Evolutionary conservation across 2,797 vertebrate species (phyloP).

Genomic region (Glossophaga mutica): DNA sequence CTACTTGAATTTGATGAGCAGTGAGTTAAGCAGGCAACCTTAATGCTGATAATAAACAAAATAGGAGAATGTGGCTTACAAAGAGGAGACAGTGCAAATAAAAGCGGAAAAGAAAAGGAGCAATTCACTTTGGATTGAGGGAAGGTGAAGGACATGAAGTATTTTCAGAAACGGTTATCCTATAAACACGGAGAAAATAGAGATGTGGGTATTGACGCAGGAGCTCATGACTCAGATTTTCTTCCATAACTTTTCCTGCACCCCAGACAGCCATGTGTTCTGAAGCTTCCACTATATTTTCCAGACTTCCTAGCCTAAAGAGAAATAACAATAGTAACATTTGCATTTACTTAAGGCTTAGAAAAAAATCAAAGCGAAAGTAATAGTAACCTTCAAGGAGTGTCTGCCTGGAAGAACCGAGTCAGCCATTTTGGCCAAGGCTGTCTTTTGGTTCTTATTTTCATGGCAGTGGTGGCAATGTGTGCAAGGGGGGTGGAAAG

Average conservation of each 20-base stretch:
- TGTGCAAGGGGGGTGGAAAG: neutral
- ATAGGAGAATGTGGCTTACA: neutral
- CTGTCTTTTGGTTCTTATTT: neutral
- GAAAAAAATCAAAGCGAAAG: conserved; percentile 39
- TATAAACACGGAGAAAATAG: conserved; percentile 24
- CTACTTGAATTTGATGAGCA: neutral
- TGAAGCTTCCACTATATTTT: conserved; percentile 53
- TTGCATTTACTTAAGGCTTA: conserved; percentile 60
- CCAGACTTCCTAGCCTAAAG: conserved; percentile 54
- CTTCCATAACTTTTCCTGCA: neutral
- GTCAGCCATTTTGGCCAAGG: neutral
- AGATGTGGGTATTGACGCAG: neutral
- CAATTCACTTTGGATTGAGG: neutral
- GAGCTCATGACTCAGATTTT: conserved; percentile 51
- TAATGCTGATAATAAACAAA: neutral
- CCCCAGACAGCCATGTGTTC: neutral
- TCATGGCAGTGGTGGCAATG: neutral
- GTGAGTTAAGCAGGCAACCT: neutral
- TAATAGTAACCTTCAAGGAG: conserved; percentile 10
- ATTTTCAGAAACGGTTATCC: neutral
- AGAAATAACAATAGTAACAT: conserved; percentile 56
- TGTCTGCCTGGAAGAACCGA: neutral
- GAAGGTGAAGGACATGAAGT: neutral
- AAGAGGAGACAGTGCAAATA: neutral
- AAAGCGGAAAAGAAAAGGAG: neutral